phyloP scores from a whole-genome alignment of 2,888 invertebrate species.

The Agrotis ipsilon region DNA sequence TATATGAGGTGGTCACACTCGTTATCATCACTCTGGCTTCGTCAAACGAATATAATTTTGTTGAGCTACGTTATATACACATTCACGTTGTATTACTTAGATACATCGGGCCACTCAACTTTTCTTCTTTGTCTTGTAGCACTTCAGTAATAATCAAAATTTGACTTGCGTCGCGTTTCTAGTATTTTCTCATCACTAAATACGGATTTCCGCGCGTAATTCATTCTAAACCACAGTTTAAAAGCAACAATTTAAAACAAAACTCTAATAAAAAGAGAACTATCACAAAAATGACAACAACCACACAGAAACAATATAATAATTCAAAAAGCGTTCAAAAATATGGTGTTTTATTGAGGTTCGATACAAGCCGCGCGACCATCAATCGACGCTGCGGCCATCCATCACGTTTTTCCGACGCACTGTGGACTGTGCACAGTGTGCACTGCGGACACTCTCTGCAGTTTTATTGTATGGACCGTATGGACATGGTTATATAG shows the following conservation, averaged over 20 bases:
- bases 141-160: neutral
- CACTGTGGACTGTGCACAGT: conserved; percentile 8
- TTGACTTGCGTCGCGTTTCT: too few species aligned
- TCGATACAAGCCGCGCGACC: conserved; percentile 25
- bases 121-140: neutral
- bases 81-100: neutral
- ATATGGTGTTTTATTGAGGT: conserved; percentile 33
- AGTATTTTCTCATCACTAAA: neutral
- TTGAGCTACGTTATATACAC: conserved; percentile 3
- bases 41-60: neutral
- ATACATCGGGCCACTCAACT: too few species aligned
- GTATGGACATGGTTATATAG: conserved; percentile 11
- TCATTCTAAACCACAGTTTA: too few species aligned
- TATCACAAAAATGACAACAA: neutral
- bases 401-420: conserved; percentile 54
- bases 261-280: neutral
- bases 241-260: neutral
- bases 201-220: neutral
- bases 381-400: conserved; percentile 38
- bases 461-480: conserved; percentile 36
- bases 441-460: conserved; percentile 11
- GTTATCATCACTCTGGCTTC: conserved; percentile 12
- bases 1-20: conserved; percentile 3
- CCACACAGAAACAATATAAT: neutral
- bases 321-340: conserved; percentile 41